Base-by-base conservation (phyloP, 53 echinoderm and acorn worm species). In the Pentamera pediparva region DNA sequence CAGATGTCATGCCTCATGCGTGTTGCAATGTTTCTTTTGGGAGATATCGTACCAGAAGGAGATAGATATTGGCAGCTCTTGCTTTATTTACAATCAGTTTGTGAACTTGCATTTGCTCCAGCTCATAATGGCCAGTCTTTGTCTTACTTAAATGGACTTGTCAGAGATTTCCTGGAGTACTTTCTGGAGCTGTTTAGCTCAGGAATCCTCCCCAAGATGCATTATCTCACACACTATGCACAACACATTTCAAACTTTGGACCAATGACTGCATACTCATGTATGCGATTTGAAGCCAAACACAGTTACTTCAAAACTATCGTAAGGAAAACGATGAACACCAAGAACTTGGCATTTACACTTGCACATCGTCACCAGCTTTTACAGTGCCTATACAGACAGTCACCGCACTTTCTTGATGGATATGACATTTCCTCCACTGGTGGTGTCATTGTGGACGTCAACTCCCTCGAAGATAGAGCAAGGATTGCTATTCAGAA, bases 241-340 rank as follows among this genome's bases (percentile, higher is more conserved):
- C 54, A 65, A 53, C 52, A 65, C 29, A 67, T 78, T 37, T 38
- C 31, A 33, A 78, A 78, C 32, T 78, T 65, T 65, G 78, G 78
- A 17, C 78, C 78, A 17, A 29, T 78, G 22, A 54, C 55, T 13
- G 24, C 18, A 37, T 78, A 55, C 55, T 78, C 39, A 64, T 35
- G 26, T 19, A 50, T 64, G 37, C 51, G 65, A 25, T 77, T 62
- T 48, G 77, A 77, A 34, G 31, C 77, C 1, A 77, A 77, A 21
- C 77, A 63, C 35, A 63, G 77, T 32, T 78, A 78, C 21, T 65
- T 65, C 22, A 65, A 78, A 39, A 67, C 34, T 35, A 22, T 78
- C 37, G 55, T 67, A 6, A 78, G 67, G 56, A 51, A 67, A n/a
- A 78, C 78, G 4, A 65, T 35, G 13, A 78, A 78, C 39, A 78